Base-by-base conservation (phyloP, 2,113 vertebrate species). In the Pseudolaguvia tuberculata region DNA sequence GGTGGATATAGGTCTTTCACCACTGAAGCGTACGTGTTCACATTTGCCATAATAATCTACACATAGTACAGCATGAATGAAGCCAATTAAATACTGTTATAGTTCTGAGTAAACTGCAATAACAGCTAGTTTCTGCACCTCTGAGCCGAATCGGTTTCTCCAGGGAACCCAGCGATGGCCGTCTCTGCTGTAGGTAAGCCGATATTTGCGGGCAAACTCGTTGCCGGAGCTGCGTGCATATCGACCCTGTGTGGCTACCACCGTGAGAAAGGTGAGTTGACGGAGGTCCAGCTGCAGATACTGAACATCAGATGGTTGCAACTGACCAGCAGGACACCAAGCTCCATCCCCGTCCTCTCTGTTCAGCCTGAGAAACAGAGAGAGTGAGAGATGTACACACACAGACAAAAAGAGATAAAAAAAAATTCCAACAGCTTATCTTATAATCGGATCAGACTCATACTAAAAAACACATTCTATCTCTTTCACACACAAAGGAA, bases 271-370 rank as follows among this genome's bases (percentile, higher is more conserved):
- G 50, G 90, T 91, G 31, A 96, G 86, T 56, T 87, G 85, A 52
- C 91, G 87, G 75, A 96, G 88, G 80, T 96, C 93, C 18, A 96
- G 91, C 86, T 96, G 94, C 73, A 96, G 91, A 87, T 90, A 96
- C 86, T 96, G 92, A 10, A 88, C 91, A 9, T 94, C 93, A 25
- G 92, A 88, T 0, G 93, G 93, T 78, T 91, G 86, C 75, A 93
- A 84, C 23, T 91, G 90, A 1, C 91, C 93, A 3, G 91, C 86
- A 0, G 94, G 94, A 83, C 94, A 96, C 94, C 94, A 96, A n/a
- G 94, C 94, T 0, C 94, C 94, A 0, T 96, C 94, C 0, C 94
- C 94, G 14, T 92, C 91, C 79, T 96, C 94, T 47, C 88, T 87
- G 65, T 94, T 92, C 72, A 95, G 78, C 83, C 94, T 96, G 82